Percentiles rank a stretch among this genome's conserved stretches.
phyloP scores from a whole-genome alignment of 1,140 invertebrate species.

The Penaeus indicus region DNA sequence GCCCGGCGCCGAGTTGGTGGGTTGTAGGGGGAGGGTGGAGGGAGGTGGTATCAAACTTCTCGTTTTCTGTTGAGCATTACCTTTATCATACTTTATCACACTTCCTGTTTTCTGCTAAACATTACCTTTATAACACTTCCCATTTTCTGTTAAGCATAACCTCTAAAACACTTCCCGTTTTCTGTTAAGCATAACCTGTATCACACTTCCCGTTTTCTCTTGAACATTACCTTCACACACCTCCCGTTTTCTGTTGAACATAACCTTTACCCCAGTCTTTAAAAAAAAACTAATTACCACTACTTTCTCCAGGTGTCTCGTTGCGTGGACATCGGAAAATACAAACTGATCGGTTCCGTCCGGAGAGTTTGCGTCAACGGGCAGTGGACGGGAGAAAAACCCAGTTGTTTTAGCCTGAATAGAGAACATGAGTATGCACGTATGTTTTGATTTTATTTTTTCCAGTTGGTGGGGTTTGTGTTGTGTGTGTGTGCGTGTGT shows the following conservation, averaged over 20 bases:
- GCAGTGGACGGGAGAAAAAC: conserved; percentile 83
- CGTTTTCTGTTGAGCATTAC: neutral
- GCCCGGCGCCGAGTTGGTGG: neutral
- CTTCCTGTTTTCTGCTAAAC: neutral
- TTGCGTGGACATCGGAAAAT: conserved; percentile 86
- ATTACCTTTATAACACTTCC: neutral
- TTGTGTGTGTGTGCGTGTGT: too few relatives aligned
- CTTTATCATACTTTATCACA: neutral
- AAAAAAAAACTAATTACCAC: too few relatives aligned
- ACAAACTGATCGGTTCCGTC: conserved; percentile 75
- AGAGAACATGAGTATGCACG: conserved; percentile 88
- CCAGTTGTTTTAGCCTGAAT: conserved; percentile 83
- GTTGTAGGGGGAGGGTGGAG: neutral
- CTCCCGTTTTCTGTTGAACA: too few relatives aligned
- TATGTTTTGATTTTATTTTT: conserved; percentile 70
- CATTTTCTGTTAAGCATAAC: too few relatives aligned
- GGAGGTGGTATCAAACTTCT: neutral
- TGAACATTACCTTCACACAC: too few relatives aligned
- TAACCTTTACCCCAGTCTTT: too few relatives aligned
- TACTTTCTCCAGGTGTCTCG: conserved; percentile 70
- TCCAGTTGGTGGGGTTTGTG: too few relatives aligned
- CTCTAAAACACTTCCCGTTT: too few relatives aligned
- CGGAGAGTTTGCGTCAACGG: conserved; percentile 80
- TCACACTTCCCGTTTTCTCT: too few relatives aligned
- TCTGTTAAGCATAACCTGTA: too few relatives aligned